Base-by-base conservation (phyloP, 2,113 vertebrate genomes). In the Regulus satrapa region DNA sequence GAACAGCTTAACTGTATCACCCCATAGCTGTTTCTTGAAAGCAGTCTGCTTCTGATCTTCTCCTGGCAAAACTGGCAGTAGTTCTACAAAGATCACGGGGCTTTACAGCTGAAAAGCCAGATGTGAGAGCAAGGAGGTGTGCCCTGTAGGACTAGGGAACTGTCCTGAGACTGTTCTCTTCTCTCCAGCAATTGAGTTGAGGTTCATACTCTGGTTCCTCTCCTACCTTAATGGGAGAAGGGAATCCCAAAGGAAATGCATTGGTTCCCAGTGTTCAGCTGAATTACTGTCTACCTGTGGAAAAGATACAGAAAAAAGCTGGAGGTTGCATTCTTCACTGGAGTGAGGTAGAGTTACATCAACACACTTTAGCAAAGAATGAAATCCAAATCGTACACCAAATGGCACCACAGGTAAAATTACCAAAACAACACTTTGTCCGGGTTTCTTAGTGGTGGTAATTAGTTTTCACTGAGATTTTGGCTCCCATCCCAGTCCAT, bases 261-360 rank as follows among this genome's bases (percentile, higher is more conserved):
- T 38, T 8, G 2, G 66, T 72, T 94, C 43, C 67, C 36, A 18
- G 59, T 54, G 59, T 79, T 86, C 2, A 11, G 29, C 34, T 76
- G 68, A 88, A 73, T 90, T 83, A 58, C 71, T 56, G 73, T 54
- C 64, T 76, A 3, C 64, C 38, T 93, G 85, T 51, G 80, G 79
- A 58, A 92, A 80, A 79, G 76, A 71, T n/a, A 16, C 21, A 90
- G 72, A 67, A 69, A 46, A 83, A 41, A 43, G 83, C 62, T 17
- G 71, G 67, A 68, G 83, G 66, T 78, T 90, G 94, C 83, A 88
- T 97, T 94, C 87, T 94, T 89, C 85, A 48, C 49, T 89, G 82
- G 59, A 88, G 68, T 84, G 94, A 96, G 52, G 88, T 88, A 75
- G 79, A 75, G 49, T 43, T 79, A 59, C n/a, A 48, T 64, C 1